Base-by-base conservation (phyloP, 2,113 vertebrate species). In the Bubo blakistoni region DNA sequence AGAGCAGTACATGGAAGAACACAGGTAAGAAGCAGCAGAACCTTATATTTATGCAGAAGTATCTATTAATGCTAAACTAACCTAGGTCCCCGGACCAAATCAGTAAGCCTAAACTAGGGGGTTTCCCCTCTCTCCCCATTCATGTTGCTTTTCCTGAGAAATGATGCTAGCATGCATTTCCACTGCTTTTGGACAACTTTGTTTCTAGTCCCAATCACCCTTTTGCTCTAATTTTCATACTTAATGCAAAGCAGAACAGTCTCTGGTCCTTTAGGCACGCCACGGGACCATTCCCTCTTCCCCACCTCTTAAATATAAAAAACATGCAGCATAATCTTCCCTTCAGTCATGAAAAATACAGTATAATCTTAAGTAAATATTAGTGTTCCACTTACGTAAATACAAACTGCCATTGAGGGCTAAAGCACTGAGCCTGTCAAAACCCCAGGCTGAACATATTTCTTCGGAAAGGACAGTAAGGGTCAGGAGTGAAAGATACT, bases 321-420 rank as follows among this genome's bases (percentile, higher is more conserved):
- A 94, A 78, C 94, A 91, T 67, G 89, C 58, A 29, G 82, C 82
- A 65, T 63, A 94, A 95, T 93, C 92, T 93, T 83, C 90, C 87
- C 87, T 81, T 80, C 92, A 71, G 87, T 77, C 90, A 63, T 62
- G 85, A 89, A 82, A 95, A 95, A 93, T 67, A 91, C 25, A 59
- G 85, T 52, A 79, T 92, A 92, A 96, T 93, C 96, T 93, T 94
- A 93, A 96, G 92, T 94, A 95, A 95, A 95, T 94, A 93, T 96
- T 94, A 92, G 87, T 66, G 85, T 76, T 95, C 90, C 77, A 70
- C 90, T 93, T 77, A 72, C 9, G 3, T 88, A 94, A 95, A 93
- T 92, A 94, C 92, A 92, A 95, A 95, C 90, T 95, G 90, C 90
- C 88, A 78, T 17, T 65, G 93, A 89, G 91, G 84, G 87, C 94